Base-by-base conservation (phyloP, 1,140 invertebrate genomes). In the Pteromalus puparum region DNA sequence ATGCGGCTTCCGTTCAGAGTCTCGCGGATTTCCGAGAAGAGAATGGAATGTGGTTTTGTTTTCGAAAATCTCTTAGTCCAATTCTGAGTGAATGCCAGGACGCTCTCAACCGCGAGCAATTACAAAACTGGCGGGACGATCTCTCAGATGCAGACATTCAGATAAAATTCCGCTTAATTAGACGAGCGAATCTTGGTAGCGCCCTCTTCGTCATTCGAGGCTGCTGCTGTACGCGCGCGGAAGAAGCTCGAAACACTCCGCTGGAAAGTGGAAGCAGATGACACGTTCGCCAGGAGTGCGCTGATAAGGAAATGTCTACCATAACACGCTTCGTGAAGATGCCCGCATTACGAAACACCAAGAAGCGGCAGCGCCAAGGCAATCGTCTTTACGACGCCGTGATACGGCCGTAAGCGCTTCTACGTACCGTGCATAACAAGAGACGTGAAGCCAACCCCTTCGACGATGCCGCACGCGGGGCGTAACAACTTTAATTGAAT, bases 201-300 rank as follows among this genome's bases (percentile, higher is more conserved):
- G 68, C 26, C 75, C 21, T 38, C 34, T 48, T 68, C 38, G 83
- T 81, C 72, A 76, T 80, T 61, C 18, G 21, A 61, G 67, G 26
- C 28, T 70, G 24, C 65, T 48, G 46, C 46, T 48, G 1, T 34
- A 5, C 6, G 6, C 67, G 21, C 67, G 34, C 26, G 15, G 46
- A 82, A 46, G 38, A 82, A 77, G n/a, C 74, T 46, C 30, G 26
- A 13, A 28, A 34, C 34, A n/a, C n/a, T 18, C 53, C 34, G 34
- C 72, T 48, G 48, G n/a, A n/a, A 73, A 81, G 68, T 42, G 48
- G 61, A 81, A 85, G 80, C 84, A 85, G 84, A 82, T 85, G 84
- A 85, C 84, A 85, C 84, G 84, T 85, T 82, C 84, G 68, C 84
- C 84, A 85, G 78, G 84, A 82, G 80, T 85, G 67, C 80, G 84